phyloP scores from a whole-genome alignment of 2,797 vertebrate genomes.

The Danio kyathit region DNA sequence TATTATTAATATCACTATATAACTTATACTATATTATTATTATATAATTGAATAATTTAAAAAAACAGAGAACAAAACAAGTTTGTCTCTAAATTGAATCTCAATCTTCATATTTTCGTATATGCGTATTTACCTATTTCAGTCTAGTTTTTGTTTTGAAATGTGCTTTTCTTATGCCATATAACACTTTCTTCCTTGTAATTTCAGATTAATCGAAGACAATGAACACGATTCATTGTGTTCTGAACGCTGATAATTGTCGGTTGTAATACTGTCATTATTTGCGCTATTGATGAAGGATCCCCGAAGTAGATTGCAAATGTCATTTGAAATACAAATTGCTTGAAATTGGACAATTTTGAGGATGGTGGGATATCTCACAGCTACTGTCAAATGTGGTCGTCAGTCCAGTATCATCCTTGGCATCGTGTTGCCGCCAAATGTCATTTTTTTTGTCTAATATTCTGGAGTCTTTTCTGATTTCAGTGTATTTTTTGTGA shows the following conservation, averaged over 20 bases:
- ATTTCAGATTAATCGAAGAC: slow-evolving; percentile 80
- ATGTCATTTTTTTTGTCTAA: slow-evolving; percentile 67
- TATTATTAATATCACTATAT: too few species aligned
- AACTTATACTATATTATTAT: too few species aligned
- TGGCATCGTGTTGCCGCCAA: slow-evolving; percentile 70
- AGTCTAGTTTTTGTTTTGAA: neutral
- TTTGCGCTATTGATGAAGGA: slow-evolving; percentile 83
- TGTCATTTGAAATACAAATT: slow-evolving; percentile 84
- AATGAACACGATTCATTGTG: slow-evolving; percentile 81
- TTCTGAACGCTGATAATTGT: slow-evolving; percentile 86
- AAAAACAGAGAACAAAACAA: too few species aligned
- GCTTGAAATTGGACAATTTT: slow-evolving; percentile 84
- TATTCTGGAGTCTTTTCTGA: slow-evolving; percentile 62
- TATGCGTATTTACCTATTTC: neutral
- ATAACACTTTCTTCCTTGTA: slow-evolving; percentile 57
- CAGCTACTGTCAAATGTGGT: slow-evolving; percentile 79
- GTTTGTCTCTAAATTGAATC: too few species aligned
- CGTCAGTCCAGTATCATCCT: slow-evolving; percentile 68
- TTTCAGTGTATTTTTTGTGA: slow-evolving; percentile 67
- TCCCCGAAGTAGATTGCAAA: slow-evolving; percentile 80
- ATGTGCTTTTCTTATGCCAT: slow-evolving; percentile 16
- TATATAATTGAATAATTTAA: too few species aligned
- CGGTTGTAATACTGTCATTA: slow-evolving; percentile 85
- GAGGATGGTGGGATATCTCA: slow-evolving; percentile 77
- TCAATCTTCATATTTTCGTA: too few species aligned